Conservation (phyloP, 2,888 invertebrate genomes). For the Parasteatoda lunata region DNA sequence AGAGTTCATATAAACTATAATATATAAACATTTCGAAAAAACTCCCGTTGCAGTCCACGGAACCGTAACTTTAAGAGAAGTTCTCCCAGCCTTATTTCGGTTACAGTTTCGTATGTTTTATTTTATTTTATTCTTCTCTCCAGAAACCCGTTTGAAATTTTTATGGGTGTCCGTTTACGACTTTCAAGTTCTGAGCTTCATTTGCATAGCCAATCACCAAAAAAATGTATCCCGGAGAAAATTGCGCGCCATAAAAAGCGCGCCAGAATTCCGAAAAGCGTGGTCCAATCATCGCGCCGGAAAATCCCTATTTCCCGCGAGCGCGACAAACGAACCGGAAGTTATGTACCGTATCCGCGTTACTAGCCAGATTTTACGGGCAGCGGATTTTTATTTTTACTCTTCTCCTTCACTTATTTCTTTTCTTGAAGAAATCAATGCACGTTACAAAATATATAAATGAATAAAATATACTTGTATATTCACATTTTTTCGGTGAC, state of each 20-base stretch:
- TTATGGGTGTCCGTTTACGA: conserved; percentile 66
- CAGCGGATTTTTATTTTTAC: background rate
- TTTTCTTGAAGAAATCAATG: background rate
- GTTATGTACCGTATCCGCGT: conserved; percentile 66
- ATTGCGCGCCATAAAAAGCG: conserved; percentile 60
- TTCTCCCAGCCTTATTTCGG: conserved; percentile 14
- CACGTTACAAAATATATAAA: no score
- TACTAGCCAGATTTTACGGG: conserved; percentile 58
- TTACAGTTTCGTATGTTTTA: conserved; percentile 26
- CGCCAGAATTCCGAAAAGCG: conserved; percentile 55
- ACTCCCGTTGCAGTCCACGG: conserved; percentile 62
- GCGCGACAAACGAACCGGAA: conserved; percentile 66
- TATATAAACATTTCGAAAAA: conserved; percentile 53
- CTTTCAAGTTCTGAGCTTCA: conserved; percentile 43
- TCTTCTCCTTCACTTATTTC: background rate
- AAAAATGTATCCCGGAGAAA: conserved; percentile 63
- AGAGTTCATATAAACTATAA: conserved; percentile 40
- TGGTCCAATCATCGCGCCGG: conserved; percentile 63
- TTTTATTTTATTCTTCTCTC: conserved; percentile 33
- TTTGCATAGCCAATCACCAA: conserved; percentile 68
- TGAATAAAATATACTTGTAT: no score
- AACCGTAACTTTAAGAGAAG: conserved; percentile 25
- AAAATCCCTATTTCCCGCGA: conserved; percentile 59
- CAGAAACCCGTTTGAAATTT: conserved; percentile 13
- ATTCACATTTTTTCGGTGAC: no score